These are phyloP conservation scores for Sebastes hopkinsi DNA, from an alignment of 2,797 vertebrate genomes.

Conservation along the genomic window DNA sequence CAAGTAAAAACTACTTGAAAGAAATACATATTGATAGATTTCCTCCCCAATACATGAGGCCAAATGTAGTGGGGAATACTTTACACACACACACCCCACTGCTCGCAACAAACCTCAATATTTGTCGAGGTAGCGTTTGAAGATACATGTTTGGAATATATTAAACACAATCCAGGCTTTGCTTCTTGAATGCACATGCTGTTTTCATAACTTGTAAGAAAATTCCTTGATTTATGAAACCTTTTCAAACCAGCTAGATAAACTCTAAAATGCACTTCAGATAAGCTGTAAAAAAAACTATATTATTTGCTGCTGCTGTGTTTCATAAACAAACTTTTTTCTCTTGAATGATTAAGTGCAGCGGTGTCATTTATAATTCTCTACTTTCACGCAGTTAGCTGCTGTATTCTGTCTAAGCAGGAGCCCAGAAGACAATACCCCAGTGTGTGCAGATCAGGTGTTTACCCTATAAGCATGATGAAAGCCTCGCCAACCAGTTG, in stretches of 20 bases:
- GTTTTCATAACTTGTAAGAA: background rate
- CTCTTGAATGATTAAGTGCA: background rate
- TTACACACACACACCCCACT: background rate
- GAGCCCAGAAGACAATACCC: conserved; percentile 45
- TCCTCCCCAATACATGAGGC: background rate
- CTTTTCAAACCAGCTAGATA: background rate
- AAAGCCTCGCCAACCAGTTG: conserved; percentile 55
- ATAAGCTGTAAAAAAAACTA: background rate
- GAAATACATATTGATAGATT: background rate
- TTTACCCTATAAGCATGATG: conserved; percentile 50
- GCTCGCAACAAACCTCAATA: background rate
- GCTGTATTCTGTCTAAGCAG: conserved; percentile 27
- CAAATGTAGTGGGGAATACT: background rate
- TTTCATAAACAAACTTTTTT: background rate
- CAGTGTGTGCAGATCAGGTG: conserved; percentile 65
- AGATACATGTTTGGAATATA: background rate
- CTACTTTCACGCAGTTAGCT: conserved; percentile 5
- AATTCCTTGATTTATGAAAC: background rate
- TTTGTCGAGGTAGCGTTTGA: background rate
- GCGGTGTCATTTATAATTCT: conserved; percentile 8
- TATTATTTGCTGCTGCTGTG: background rate
- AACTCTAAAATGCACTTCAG: background rate
- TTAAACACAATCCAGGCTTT: background rate
- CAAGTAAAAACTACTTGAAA: background rate
- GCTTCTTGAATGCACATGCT: background rate